Conservation (phyloP, 2,888 invertebrate genomes). For the Protodeltote pygarga region DNA sequence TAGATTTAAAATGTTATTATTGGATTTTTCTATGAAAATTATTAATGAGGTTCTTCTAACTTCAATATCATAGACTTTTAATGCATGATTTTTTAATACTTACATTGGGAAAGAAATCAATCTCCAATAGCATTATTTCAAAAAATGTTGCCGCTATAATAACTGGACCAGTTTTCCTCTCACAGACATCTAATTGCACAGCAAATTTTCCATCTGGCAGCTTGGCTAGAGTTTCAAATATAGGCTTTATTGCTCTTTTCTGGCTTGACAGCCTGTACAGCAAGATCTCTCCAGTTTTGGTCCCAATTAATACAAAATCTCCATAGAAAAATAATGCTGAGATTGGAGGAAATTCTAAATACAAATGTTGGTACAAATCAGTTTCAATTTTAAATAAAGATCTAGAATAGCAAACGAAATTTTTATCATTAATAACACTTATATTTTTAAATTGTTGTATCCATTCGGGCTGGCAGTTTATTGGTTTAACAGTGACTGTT, state of each 20-base stretch:
- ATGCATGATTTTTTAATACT: conserved; percentile 46
- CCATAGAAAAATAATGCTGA: conserved; percentile 77
- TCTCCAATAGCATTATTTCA: conserved; percentile 67
- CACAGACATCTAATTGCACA: conserved; percentile 72
- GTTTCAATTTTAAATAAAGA: conserved; percentile 76
- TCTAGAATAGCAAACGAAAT: conserved; percentile 75
- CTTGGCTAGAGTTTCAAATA: conserved; percentile 65
- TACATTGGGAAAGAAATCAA: conserved; percentile 73
- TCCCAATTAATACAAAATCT: conserved; percentile 71
- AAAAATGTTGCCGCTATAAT: conserved; percentile 71
- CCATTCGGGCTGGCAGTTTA: conserved; percentile 72
- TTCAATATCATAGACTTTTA: too few relatives aligned
- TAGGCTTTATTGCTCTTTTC: conserved; percentile 58
- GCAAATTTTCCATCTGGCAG: conserved; percentile 74
- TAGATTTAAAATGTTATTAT: too few relatives aligned
- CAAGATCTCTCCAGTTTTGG: conserved; percentile 66
- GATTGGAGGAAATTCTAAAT: conserved; percentile 74
- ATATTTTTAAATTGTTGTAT: conserved; percentile 70
- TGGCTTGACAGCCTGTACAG: conserved; percentile 72
- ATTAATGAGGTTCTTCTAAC: too few relatives aligned
- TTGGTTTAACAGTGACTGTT: conserved; percentile 47
- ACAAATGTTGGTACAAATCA: conserved; percentile 67
- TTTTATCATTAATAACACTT: conserved; percentile 65
- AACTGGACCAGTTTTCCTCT: conserved; percentile 69
- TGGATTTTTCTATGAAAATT: too few relatives aligned